Evolutionary conservation across 2,797 vertebrate genomes (phyloP), one percentile per base, ranked within the genome.

Genomic region (Pangasius sanitwongsei): DNA sequence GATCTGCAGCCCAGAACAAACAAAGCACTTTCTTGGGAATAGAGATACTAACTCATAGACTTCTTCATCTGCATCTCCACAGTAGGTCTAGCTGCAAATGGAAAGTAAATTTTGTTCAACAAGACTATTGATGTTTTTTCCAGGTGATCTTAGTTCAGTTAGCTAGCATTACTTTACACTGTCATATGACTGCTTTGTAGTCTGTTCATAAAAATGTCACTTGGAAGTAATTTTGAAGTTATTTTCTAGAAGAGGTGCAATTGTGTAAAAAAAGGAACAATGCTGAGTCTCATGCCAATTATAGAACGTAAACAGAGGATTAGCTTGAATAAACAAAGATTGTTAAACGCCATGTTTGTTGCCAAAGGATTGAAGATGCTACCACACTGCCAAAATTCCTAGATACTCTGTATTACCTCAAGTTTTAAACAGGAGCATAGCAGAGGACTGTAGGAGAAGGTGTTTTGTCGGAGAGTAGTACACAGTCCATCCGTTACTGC

Each of bases 21-120:
- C 95, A 95, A 96, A 96, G 87, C 84, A 87, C 48, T 86, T 93
- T 92, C 72, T 92, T 94, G 94, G 95, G 95, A 96, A 95, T 93
- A 90, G 92, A 93, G 93, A 95, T 50, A 85, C 37, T 83, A 65
- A 87, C 95, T 88, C 57, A 70, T 94, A 94, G 95, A 94, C 95
- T 95, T 94, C 87, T 28, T 94, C 93, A 95, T 96, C 94, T 91
- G 11, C 12, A 44, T 63, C 80, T 86, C 87, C 67, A 85, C 86
- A 90, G 74, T 72, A 59, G 82, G 83, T 89, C 85, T 80, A 87
- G 48, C 48, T 65, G 28, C 72, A 85, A 86, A 82, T 77, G 50
- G 63, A 55, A 86, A 83, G 61, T 59, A 86, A 72, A 77, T 31
- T 85, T 80, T 37, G n/a, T 48, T 86, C 80, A 89, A n/a, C 13